Conservation (phyloP, 1,140 invertebrate species). For the Cyphomyrmex costatus region DNA sequence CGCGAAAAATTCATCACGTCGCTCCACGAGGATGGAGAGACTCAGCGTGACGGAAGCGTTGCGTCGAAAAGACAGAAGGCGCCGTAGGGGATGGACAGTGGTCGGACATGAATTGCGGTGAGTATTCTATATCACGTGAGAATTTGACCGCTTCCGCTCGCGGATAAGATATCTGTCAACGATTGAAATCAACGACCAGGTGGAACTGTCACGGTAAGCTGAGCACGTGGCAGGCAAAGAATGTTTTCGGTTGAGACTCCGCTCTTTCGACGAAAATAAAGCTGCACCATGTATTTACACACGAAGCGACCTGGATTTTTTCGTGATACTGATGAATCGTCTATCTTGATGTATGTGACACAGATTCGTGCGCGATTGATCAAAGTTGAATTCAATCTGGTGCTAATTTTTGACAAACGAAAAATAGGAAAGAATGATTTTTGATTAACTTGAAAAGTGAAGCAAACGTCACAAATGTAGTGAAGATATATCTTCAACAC, state of each 20-base stretch:
- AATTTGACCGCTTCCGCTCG: neutral
- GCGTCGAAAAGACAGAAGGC: conserved; percentile 85
- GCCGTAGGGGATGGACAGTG: conserved; percentile 89
- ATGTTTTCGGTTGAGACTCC: neutral
- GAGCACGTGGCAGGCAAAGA: neutral
- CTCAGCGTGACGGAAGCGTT: conserved; percentile 84
- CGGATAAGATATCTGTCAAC: neutral
- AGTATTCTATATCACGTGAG: conserved; percentile 73
- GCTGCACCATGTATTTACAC: neutral
- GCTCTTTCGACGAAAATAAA: conserved; percentile 35
- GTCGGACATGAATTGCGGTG: conserved; percentile 89
- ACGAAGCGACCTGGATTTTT: neutral
- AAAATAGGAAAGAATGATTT: neutral
- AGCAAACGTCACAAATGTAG: neutral
- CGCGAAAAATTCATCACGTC: conserved; percentile 28
- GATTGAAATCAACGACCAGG: neutral
- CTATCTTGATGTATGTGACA: neutral
- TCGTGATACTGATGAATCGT: neutral
- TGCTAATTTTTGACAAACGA: neutral
- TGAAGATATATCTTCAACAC: neutral
- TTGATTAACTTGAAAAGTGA: neutral
- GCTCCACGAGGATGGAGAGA: conserved; percentile 79
- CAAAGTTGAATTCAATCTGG: neutral
- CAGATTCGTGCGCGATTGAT: neutral
- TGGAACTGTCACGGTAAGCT: neutral